Conservation (phyloP, 2,888 invertebrate species). For the Nemurella pictetii region DNA sequence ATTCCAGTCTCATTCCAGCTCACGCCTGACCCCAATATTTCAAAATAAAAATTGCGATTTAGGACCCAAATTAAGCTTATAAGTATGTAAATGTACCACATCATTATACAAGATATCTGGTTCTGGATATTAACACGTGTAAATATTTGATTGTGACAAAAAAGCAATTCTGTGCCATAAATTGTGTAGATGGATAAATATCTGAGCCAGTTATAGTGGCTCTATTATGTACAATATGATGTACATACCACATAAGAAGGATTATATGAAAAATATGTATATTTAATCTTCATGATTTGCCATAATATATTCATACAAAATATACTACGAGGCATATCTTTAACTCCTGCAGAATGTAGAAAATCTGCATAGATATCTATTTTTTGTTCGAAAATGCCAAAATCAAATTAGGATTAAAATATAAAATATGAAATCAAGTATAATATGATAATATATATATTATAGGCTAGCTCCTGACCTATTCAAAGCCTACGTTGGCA, state of each 20-base stretch:
- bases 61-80: conserved; percentile 14
- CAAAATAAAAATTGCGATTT: neutral
- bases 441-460: neutral
- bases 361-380: neutral
- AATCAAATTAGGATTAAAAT: neutral
- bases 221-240: neutral
- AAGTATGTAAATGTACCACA: conserved; percentile 4
- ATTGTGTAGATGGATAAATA: neutral
- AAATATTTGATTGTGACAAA: conserved; percentile 21
- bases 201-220: neutral
- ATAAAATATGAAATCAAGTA: neutral
- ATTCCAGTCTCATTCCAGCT: neutral
- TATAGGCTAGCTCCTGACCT: neutral
- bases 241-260: neutral
- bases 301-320: neutral
- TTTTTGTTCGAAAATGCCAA: neutral
- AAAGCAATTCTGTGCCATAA: conserved; percentile 23
- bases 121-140: neutral
- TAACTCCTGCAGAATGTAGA: neutral
- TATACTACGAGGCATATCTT: neutral
- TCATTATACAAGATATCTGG: neutral
- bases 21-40: neutral
- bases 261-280: neutral
- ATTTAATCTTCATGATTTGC: neutral
- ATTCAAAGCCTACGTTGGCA: neutral